Evolutionary conservation across 2,797 vertebrate species (phyloP), one percentile per base, ranked within the genome.

Genomic region (Urocyon cinereoargenteus): DNA sequence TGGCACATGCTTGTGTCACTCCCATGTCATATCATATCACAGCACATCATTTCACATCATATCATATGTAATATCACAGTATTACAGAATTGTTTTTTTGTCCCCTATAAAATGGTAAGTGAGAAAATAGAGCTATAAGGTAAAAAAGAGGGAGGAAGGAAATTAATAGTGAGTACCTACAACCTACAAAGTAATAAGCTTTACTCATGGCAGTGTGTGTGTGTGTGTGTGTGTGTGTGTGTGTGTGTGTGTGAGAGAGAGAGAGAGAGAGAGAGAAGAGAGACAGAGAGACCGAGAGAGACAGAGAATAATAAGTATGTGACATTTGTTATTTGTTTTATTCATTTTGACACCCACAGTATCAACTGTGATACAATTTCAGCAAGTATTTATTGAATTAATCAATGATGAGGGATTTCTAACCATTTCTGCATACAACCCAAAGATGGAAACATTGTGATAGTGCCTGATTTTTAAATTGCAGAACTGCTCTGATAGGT

Each of bases 141-240:
- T 87, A 73, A 68, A 75, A 79, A 94, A 78, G 22, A 87, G 21
- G 53, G 59, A 49, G n/a, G n/a, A 81, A 93, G 83, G 53, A 70
- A 91, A 64, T 93, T 53, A 70, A 72, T 77, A 73, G 8, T 55
- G 70, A 57, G 28, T 73, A 36, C 31, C 16, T 85, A 45, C 7
- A 92, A 59, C 36, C 18, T 92, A 57, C 15, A 77, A 70, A 73
- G 51, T 55, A n/a, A 91, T 79, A 49, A 75, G n/a, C 21, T 28
- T 82, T 66, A 7, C 66, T 96, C 59, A 40, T 82, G 49, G 31
- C 8, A 31, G 15, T 24, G 1, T 55, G 40, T 66, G 22, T 83
- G 28, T 57, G 5, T 66, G 34, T 36, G 3, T 61, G 59, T 61
- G 59, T 59, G 22, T 11, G 2, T 62, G 61, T 62, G 61, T 62